These are phyloP conservation scores for Nibea coibor DNA, from an alignment of 2,113 vertebrate genomes.

Conservation along the genomic window DNA sequence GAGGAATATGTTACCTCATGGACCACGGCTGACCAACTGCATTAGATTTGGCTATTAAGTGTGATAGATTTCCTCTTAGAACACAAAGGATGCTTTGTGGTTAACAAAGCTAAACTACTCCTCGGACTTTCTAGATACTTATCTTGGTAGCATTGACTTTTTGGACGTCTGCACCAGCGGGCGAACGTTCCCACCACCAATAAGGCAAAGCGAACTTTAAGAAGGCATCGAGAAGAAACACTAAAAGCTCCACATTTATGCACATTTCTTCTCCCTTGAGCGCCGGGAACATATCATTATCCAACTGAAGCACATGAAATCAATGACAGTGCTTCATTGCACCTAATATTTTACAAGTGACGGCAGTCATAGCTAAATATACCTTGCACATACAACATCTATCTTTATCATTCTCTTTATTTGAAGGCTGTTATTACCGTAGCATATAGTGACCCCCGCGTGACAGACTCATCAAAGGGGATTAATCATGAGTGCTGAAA, in stretches of 20 bases:
- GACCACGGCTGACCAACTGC: constrained; percentile 66
- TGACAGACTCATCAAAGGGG: constrained; percentile 52
- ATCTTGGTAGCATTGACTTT: constrained; percentile 67
- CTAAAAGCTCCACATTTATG: constrained; percentile 43
- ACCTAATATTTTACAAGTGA: constrained; percentile 71
- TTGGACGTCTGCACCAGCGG: constrained; percentile 30
- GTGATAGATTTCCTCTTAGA: constrained; percentile 76
- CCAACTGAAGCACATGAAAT: constrained; percentile 61
- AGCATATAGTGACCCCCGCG: constrained; percentile 53
- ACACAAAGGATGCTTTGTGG: constrained; percentile 63
- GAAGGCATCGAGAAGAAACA: constrained; percentile 16
- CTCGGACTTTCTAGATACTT: constrained; percentile 56
- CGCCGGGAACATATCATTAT: constrained; percentile 65
- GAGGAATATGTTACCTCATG: constrained; percentile 71
- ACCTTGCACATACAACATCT: constrained; percentile 48
- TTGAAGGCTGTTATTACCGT: constrained; percentile 73
- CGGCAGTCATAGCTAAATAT: constrained; percentile 69
- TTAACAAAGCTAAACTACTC: constrained; percentile 70
- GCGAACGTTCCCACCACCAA: constrained; percentile 45
- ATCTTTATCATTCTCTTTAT: constrained; percentile 60
- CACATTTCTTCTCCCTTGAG: constrained; percentile 26
- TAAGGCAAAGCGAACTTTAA: constrained; percentile 24
- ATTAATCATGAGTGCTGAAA: constrained; percentile 58
- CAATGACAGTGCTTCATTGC: constrained; percentile 69
- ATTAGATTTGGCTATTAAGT: constrained; percentile 75